Evolutionary conservation across 1,140 invertebrate species (phyloP).

Genomic region (Cotesia chilonis): DNA sequence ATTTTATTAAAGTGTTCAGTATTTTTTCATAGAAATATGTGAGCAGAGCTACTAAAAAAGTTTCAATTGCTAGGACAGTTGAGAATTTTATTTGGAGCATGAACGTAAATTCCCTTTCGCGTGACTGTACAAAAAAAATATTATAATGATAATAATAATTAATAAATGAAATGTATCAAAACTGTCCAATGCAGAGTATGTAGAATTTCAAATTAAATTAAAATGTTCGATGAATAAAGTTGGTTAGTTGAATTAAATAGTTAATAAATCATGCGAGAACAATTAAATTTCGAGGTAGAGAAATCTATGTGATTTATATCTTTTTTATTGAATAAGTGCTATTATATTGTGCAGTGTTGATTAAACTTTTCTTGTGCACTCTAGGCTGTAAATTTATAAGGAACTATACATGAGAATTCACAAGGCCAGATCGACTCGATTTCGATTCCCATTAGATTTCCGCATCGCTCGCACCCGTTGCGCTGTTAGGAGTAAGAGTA

Average conservation of each 20-base stretch:
- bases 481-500: too few relatives aligned
- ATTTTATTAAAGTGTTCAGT: neutral
- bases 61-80: neutral
- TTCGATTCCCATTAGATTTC: neutral
- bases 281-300: too few relatives aligned
- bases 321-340: neutral
- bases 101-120: neutral
- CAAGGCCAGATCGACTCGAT: neutral
- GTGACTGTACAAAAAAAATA: neutral
- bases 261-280: too few relatives aligned
- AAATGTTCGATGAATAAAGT: too few relatives aligned
- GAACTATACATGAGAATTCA: neutral
- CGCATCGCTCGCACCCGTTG: too few relatives aligned
- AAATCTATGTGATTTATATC: too few relatives aligned
- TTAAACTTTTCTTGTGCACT: neutral
- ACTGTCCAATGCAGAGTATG: too few relatives aligned
- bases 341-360: neutral
- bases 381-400: conserved; percentile 1
- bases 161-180: too few relatives aligned
- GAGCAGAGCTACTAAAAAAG: neutral
- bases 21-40: neutral
- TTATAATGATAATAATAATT: too few relatives aligned
- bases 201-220: too few relatives aligned
- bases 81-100: conserved; percentile 8
- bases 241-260: too few relatives aligned